phyloP scores from a whole-genome alignment of 2,113 vertebrate species.

The Phrynocephalus versicolor region DNA sequence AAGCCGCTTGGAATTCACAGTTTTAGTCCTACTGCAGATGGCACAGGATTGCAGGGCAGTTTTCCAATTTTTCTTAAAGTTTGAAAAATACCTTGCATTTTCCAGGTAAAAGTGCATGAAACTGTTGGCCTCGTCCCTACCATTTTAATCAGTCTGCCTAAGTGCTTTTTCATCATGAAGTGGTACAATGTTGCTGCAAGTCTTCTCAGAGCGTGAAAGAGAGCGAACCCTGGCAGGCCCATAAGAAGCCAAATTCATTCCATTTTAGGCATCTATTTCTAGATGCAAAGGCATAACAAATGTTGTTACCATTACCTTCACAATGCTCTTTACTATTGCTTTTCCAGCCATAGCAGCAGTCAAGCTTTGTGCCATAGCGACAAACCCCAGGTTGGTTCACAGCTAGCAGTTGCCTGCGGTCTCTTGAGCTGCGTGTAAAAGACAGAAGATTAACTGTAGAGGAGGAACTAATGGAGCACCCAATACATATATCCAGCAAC shows the following conservation, averaged over 20 bases:
- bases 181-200: background rate
- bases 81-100: too few species aligned
- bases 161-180: background rate
- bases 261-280: background rate
- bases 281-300: background rate
- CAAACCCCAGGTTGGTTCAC: constrained; percentile 84
- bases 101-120: constrained; percentile 5
- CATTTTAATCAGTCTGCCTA: background rate
- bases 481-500: background rate
- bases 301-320: constrained; percentile 82
- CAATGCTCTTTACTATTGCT: constrained; percentile 86
- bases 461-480: background rate
- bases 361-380: constrained; percentile 84
- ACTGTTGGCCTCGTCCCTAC: background rate
- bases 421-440: constrained; percentile 65
- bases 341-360: constrained; percentile 96
- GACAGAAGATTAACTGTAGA: constrained; percentile 42
- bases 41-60: too few species aligned
- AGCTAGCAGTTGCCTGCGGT: constrained; percentile 69
- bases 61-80: too few species aligned
- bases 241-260: background rate
- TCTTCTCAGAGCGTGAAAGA: background rate
- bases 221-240: background rate
- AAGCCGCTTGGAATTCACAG: too few species aligned
- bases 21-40: too few species aligned